Conservation (phyloP, 2,888 invertebrate genomes). For the Quadroppia sp. region DNA sequence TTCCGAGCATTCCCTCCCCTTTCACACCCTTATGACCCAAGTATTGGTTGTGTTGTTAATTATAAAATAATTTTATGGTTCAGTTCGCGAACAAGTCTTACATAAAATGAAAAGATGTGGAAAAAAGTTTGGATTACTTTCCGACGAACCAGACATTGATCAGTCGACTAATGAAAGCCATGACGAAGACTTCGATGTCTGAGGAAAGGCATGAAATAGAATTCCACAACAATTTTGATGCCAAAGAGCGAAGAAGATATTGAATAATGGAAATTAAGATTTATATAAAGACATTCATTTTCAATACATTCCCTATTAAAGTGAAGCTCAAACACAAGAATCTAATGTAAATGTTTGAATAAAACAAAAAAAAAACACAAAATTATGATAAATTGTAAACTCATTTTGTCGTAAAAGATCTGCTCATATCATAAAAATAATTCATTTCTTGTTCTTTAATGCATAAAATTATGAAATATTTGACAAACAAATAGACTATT, state of each 20-base stretch:
- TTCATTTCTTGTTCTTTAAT: not conserved
- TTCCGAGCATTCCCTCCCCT: not conserved
- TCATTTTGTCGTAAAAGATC: not conserved
- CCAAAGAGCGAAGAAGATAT: not conserved
- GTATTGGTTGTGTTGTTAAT: not conserved
- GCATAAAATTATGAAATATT: no score
- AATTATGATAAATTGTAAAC: conserved; percentile 4
- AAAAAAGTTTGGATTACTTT: conserved; percentile 50
- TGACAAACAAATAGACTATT: not conserved
- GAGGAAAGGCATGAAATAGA: no score
- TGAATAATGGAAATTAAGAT: not conserved
- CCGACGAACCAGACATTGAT: conserved; percentile 1
- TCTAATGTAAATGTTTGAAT: conserved; percentile 4
- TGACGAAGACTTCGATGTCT: conserved; percentile 33
- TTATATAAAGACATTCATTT: not conserved
- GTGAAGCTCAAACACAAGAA: not conserved
- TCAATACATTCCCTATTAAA: conserved; percentile 3
- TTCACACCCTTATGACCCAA: not conserved
- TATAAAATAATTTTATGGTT: conserved; percentile 6
- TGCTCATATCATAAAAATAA: not conserved
- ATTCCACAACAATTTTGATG: not conserved
- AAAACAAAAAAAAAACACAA: not conserved
- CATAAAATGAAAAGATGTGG: conserved; percentile 72
- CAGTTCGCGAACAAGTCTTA: conserved; percentile 75
- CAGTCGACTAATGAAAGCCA: not conserved